These are phyloP conservation scores for Pipistrellus kuhlii DNA, from an alignment of 2,797 vertebrate species.

Conservation along the genomic window DNA sequence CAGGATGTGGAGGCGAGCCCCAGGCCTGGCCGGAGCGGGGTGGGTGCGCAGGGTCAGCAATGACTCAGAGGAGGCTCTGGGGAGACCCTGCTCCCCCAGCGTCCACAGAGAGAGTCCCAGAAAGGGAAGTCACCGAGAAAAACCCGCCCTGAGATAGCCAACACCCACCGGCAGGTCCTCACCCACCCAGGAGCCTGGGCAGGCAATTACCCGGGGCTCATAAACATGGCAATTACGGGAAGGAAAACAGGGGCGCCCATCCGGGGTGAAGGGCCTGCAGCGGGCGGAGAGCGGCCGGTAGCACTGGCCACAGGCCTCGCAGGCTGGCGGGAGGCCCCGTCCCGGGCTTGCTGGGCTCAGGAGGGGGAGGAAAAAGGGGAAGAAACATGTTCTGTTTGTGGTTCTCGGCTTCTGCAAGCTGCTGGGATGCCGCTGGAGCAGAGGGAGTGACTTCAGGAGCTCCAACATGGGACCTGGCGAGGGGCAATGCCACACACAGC, in stretches of 20 bases:
- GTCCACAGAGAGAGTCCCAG: neutral
- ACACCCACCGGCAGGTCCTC: neutral
- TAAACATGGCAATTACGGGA: conserved; percentile 53
- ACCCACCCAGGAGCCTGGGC: neutral
- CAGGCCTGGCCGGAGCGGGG: neutral
- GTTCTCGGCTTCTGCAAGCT: neutral
- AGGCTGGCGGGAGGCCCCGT: neutral
- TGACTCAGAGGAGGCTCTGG: no score
- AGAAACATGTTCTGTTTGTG: neutral
- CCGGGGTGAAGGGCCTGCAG: neutral
- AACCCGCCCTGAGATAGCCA: conserved; percentile 33
- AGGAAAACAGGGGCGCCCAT: neutral
- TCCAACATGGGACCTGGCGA: neutral
- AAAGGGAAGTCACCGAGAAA: conserved; percentile 28
- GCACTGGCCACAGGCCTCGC: no score
- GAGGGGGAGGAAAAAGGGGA: neutral
- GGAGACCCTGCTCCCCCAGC: neutral
- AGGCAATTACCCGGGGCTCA: conserved; percentile 31
- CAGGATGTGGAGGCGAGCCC: neutral
- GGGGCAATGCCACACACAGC: fast-evolving
- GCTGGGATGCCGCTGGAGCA: neutral
- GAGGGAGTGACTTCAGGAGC: neutral
- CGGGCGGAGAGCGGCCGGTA: neutral
- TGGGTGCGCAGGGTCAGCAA: fast-evolving
- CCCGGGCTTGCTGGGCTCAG: no score